Evolutionary conservation across 2,888 invertebrate species (phyloP).

Genomic region (Cetonia aurata): DNA sequence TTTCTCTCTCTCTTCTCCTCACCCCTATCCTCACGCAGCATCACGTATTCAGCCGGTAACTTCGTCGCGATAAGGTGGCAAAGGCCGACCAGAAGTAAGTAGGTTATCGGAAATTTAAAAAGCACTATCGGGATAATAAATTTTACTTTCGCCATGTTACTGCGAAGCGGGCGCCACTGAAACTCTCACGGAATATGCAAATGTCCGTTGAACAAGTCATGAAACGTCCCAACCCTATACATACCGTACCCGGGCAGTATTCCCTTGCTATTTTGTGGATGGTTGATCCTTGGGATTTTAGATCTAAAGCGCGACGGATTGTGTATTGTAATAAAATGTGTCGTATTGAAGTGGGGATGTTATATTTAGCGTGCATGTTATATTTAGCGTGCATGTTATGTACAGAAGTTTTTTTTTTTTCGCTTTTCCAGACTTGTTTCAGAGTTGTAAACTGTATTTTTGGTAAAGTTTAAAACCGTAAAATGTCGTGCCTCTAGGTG

Average conservation of each 20-base stretch:
- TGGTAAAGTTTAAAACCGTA: too few species aligned
- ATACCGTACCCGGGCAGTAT: neutral
- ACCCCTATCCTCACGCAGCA: neutral
- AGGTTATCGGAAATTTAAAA: constrained; percentile 32
- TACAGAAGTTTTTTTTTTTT: too few species aligned
- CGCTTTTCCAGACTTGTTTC: too few species aligned
- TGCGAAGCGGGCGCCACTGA: constrained; percentile 5
- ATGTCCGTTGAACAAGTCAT: neutral
- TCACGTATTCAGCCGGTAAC: neutral
- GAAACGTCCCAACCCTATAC: neutral
- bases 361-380: too few species aligned
- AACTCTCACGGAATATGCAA: constrained; percentile 20
- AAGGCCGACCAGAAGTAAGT: constrained; percentile 13
- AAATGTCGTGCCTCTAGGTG: too few species aligned
- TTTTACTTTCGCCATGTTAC: constrained; percentile 23
- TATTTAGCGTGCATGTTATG: too few species aligned
- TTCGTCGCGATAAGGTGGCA: constrained; percentile 7
- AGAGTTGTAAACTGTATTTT: too few species aligned
- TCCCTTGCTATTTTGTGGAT: neutral
- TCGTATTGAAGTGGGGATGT: too few species aligned
- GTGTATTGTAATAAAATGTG: neutral
- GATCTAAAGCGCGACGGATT: neutral
- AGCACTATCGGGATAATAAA: constrained; percentile 14
- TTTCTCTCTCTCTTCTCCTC: neutral
- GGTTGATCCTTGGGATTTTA: too few species aligned